phyloP scores from a whole-genome alignment of 1,140 invertebrate genomes.

The Drosophila ficusphila region DNA sequence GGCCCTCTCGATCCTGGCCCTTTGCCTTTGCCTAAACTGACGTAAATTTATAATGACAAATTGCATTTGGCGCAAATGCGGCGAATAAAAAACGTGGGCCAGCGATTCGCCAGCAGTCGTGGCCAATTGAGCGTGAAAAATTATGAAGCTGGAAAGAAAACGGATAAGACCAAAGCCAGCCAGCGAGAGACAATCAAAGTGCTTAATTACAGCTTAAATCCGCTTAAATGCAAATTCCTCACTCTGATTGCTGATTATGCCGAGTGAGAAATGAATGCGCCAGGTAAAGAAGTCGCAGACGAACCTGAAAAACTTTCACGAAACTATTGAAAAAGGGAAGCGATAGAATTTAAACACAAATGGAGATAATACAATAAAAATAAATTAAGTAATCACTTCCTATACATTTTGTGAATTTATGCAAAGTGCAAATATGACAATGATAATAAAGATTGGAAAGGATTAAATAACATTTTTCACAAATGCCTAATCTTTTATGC shows the following conservation, averaged over 20 bases:
- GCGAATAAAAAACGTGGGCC: conserved; percentile 44
- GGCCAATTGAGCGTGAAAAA: conserved; percentile 79
- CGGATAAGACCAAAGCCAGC: conserved; percentile 6
- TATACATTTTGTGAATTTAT: neutral
- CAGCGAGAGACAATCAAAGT: conserved; percentile 49
- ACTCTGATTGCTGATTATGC: conserved; percentile 30
- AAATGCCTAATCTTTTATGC: too few species aligned
- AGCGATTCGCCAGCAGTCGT: conserved; percentile 20
- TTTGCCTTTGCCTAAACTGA: conserved; percentile 76
- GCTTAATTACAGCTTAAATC: conserved; percentile 70
- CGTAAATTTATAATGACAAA: conserved; percentile 83
- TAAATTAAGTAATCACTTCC: neutral
- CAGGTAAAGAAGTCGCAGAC: neutral
- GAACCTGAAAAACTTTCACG: conserved; percentile 8
- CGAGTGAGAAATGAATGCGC: conserved; percentile 15
- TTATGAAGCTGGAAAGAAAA: conserved; percentile 64
- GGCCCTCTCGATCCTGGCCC: conserved; percentile 21
- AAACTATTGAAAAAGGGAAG: conserved; percentile 1
- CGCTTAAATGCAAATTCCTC: conserved; percentile 60
- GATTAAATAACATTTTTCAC: too few species aligned
- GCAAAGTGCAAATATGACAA: neutral
- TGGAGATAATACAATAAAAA: neutral
- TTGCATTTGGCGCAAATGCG: conserved; percentile 77
- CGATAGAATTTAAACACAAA: neutral
- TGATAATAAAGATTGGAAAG: too few species aligned